Base-by-base conservation (phyloP, 2,797 vertebrate species). In the Sebastolobus alascanus region DNA sequence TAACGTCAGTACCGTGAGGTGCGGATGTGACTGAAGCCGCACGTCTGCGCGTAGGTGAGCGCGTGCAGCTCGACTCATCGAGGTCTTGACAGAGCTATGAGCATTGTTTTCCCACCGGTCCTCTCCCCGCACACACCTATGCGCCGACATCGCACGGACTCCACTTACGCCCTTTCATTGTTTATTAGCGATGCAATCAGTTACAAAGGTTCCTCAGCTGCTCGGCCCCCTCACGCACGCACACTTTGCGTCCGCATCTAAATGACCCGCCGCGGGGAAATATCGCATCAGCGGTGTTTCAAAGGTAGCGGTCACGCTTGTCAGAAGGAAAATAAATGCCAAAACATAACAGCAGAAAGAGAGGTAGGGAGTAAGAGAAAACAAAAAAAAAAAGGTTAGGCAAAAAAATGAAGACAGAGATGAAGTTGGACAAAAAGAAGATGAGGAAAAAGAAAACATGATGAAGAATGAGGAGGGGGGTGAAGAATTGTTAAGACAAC, bases 101-200 rank as follows among this genome's bases (percentile, higher is more conserved):
- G 92, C 88, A 95, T 96, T 92, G 89, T 91, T 91, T 94, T 94
- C 92, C 94, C 91, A 91, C 80, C 68, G 77, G 71, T 69, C 70
- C 84, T 70, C 68, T 25, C 61, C 33, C 59, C 56, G 18, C 56
- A 31, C 13, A 29, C 56, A 65, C 27, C 27, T 27, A 59, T 29
- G 67, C 38, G 69, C 60, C 61, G 54, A 70, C 60, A 25, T 37
- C 54, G 73, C 50, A 59, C 65, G 61, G 55, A 73, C 77, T 87
- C 54, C 82, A 50, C 46, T 50, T 20, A 20, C 77, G 82, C 89
- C 94, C 95, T 95, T 96, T 97, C 95, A 95, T 91, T 95, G 94
- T 95, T 94, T 94, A 96, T 97, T 97, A 96, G 94, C 84, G 64
- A 94, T 90, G 91, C 95, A 95, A 96, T 97, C 95, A 87, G 94